Base-by-base conservation (phyloP, 1,140 invertebrate genomes). In the Zaprionus davidi region DNA sequence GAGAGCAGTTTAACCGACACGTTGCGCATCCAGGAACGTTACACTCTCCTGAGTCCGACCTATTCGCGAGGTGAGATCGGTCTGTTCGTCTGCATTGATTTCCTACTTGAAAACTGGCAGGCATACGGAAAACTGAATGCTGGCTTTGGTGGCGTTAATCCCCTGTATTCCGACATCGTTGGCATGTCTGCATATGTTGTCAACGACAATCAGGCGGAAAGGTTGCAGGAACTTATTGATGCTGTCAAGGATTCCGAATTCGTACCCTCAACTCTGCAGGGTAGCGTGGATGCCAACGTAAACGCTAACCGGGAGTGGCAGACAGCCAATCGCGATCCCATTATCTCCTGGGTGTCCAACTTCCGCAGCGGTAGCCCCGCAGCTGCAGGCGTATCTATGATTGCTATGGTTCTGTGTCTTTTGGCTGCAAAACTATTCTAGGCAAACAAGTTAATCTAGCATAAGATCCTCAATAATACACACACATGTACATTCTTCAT, bases 91-190 rank as follows among this genome's bases (percentile, higher is more conserved):
- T 59, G 69, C 41, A 81, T 92, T 59, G 83, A 90, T 0, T 92
- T 92, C 66, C 58, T 92, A 13, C 44, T 79, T 15, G 46, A 71
- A 0, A 56, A 92, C 31, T 92, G 78, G 75, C 24, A 91, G 34
- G 57, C 7, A 12, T 92, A 92, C 34, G 81, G 55, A 6, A 17
- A 76, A 0, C 62, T 92, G 9, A 88, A 78, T 36, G 12, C 71
- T 6, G 91, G 86, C 1, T 92, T 92, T 15, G 88, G 88, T 34
- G 86, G 87, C 4, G 55, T 66, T 0, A 92, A 91, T 53, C 86
- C 91, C 0, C 76, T 92, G 0, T 75, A 88, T 26, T 46, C 59
- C 11, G 91, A 87, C 17, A 81, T 92, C 11, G 13, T 75, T 1
- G 53, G 71, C 49, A 92, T 92, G 65, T 78, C 91, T 6, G 51